Evolutionary conservation across 2,888 invertebrate species (phyloP).

Genomic region (Zygothrica quintamaculata): DNA sequence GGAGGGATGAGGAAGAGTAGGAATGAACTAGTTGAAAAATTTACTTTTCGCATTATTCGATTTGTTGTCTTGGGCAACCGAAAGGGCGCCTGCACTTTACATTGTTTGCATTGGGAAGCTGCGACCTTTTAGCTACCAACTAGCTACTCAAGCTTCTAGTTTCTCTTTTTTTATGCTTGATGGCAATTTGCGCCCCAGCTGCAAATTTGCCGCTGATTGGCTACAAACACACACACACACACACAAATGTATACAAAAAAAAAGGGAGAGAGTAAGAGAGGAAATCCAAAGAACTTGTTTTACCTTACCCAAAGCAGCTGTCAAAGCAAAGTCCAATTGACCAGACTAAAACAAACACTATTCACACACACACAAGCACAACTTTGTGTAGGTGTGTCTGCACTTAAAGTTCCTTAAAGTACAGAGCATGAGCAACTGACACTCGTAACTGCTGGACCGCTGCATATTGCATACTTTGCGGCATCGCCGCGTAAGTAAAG

Average conservation of each 20-base stretch:
- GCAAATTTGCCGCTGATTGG: constrained; percentile 78
- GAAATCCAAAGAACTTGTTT: constrained; percentile 13
- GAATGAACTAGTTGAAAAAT: constrained; percentile 74
- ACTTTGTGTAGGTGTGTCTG: background rate
- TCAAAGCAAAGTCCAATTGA: constrained; percentile 61
- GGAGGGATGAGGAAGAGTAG: no score
- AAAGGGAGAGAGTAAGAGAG: constrained; percentile 7
- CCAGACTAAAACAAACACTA: constrained; percentile 32
- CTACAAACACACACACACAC: constrained; percentile 48
- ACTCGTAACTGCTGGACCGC: constrained; percentile 3
- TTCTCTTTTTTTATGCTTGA: constrained; percentile 71
- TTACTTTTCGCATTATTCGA: constrained; percentile 80
- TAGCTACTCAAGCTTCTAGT: constrained; percentile 21
- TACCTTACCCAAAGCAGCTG: constrained; percentile 58
- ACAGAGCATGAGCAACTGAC: constrained; percentile 8
- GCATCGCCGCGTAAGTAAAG: constrained; percentile 59
- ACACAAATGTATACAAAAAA: no score
- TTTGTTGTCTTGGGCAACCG: constrained; percentile 76
- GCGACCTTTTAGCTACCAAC: constrained; percentile 66
- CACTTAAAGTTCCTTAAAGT: constrained; percentile 67
- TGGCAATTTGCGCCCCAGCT: constrained; percentile 78
- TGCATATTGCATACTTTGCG: constrained; percentile 67
- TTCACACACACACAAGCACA: constrained; percentile 23
- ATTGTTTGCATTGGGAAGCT: constrained; percentile 63
- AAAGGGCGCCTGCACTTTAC: constrained; percentile 65